Evolutionary conservation across 2,113 vertebrate species (phyloP), one percentile per base, ranked within the genome.

Genomic region (Aspidoscelis tigris): DNA sequence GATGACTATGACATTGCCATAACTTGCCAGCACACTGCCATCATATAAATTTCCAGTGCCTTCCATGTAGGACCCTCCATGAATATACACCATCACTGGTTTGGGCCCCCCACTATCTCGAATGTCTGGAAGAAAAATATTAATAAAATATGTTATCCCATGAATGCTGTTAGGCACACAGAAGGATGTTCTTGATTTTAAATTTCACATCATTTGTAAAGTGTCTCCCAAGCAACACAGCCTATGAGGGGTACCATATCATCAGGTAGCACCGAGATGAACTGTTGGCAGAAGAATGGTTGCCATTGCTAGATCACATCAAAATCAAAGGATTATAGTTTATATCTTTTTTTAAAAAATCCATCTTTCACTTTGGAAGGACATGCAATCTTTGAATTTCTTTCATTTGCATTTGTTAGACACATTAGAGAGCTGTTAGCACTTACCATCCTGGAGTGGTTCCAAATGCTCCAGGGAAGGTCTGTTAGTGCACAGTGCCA

Each of bases 21-120:
- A 99, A 97, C 99, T 99, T 92, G 99, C 98, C 96, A 99, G 96
- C 95, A 99, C 98, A 96, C 98, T 99, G 92, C 99, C 99, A 92
- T 99, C 99, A 95, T 99, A 99, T 90, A 99, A 98, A 96, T 99
- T 99, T 90, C 97, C 99, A 90, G 99, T 99, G 92, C 99, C 99
- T 96, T 99, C 99, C 99, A 99, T 99, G 94, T 99, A 99, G 84
- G 99, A 99, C 85, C 98, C 99, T 90, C 99, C 99, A 0, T 99
- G 99, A 94, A 99, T 99, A 95, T 99, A 99, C 88, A 99, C 98
- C 99, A 99, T 99, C 91, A 99, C 99, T 55, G 99, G 99, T 93
- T 99, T 99, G 89, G 99, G 99, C 94, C 98, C 99, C 92, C 99
- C 99, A 96, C 99, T 99, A 95, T 99, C 99, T 94, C 98, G 98